Base-by-base conservation (phyloP, 2,113 vertebrate species). In the Corapipo altera region DNA sequence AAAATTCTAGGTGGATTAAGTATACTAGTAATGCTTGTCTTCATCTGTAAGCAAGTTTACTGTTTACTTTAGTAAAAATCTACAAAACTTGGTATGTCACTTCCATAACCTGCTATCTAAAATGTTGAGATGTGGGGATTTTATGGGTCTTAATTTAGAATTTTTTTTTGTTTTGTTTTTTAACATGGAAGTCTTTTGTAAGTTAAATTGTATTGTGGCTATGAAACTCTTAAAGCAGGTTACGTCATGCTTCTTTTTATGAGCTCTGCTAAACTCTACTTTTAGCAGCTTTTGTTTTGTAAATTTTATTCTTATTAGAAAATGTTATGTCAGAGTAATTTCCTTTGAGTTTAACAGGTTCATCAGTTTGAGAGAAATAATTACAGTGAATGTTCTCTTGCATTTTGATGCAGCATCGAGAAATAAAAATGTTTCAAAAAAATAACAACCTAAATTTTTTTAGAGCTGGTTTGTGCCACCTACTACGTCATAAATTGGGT, bases 401-500 rank as follows among this genome's bases (percentile, higher is more conserved):
- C 43, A 20, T 88, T 89, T 62, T 59, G 46, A 46, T 77, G 35
- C 48, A 83, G 33, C 23, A n/a, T 12, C 35, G 21, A 89, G 41
- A 86, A 96, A 80, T 90, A 66, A 88, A 95, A 90, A 64, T 12
- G 6, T 92, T 77, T 27, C 39, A 73, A 80, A 75, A 51, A 92
- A 82, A 30, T 71, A 64, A 46, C 7, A 75, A 32, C 8, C 62
- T 86, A 32, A 41, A n/a, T 80, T 51, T 41, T 62, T 91, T 72
- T 70, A 76, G 37, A 44, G 15, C 27, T 69, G n/a, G 22, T 73
- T 80, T 84, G 43, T 93, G 30, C 33, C 23, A 58, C 28, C 5
- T 41, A 27, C 5, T 70, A 32, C 0, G 1, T 80, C 61, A 64
- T 66, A 39, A 88, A 32, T 19, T 78, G n/a, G 4, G 11, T 66